Base-by-base conservation (phyloP, 2,113 vertebrate species). In the Carassius carassius region DNA sequence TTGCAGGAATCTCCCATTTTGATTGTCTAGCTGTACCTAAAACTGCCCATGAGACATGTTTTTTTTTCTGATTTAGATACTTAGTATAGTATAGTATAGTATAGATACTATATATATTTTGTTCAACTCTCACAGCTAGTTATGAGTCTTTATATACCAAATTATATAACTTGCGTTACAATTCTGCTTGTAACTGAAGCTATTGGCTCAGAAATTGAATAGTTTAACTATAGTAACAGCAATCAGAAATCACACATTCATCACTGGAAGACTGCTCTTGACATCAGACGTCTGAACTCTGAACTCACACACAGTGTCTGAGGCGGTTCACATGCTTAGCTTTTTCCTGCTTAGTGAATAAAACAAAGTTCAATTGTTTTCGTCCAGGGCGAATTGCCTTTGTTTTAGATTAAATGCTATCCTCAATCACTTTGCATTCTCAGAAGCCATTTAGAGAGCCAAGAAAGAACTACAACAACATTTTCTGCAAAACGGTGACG, bases 341-440 rank as follows among this genome's bases (percentile, higher is more conserved):
- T 67, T 89, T 90, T 92, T 92, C 92, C 93, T 91, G 91, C 92
- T 91, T 89, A 84, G 87, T 88, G 44, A 88, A 89, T 86, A 87
- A 80, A 87, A 90, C 90, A 80, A 82, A 90, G 89, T 88, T 87
- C 86, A 86, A 91, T 93, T 93, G 90, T 92, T 89, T 91, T 90
- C 1, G 35, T 77, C 74, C 37, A 62, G 49, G 88, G 47, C 84
- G 76, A 86, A 91, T 91, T 89, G 87, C 91, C 88, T 92, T 91
- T 92, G 92, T 93, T 88, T 92, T 35, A 87, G 80, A 82, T 85
- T 90, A 88, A 92, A 92, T 91, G 78, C 90, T 91, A 90, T 91
- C 91, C 88, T 93, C 84, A 84, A 76, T 65, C 62, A 86, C 82
- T 74, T 73, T 87, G 82, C 86, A 86, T 90, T 90, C 83, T 80